Evolutionary conservation across 2,797 vertebrate species (phyloP).

Genomic region (Sebastiscus albofasciatus): DNA sequence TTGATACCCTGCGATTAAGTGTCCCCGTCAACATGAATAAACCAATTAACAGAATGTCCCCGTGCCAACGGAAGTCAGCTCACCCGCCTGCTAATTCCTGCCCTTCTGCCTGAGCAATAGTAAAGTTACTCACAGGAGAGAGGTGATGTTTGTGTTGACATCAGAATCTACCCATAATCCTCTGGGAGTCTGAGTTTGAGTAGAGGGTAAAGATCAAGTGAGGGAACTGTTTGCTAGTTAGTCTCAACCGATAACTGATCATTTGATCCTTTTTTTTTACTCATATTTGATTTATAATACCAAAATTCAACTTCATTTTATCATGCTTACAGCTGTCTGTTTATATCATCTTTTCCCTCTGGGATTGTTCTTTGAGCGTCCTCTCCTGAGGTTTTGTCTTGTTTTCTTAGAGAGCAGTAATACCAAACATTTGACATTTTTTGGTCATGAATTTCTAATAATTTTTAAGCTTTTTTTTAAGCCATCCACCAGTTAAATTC

Average conservation of each 20-base stretch:
- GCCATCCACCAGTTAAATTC: neutral
- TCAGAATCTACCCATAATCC: conserved; percentile 9
- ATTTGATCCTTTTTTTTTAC: neutral
- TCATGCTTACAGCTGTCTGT: neutral
- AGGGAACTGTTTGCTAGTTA: neutral
- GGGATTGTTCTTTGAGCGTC: neutral
- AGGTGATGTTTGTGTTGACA: conserved; percentile 11
- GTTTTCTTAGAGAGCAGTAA: neutral
- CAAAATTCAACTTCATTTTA: neutral
- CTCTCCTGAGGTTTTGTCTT: neutral
- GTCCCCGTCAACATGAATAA: conserved; percentile 25
- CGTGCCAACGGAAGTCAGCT: conserved; percentile 2
- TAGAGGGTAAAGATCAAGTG: neutral
- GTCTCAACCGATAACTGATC: neutral
- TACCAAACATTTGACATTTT: neutral
- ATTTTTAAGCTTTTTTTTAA: neutral
- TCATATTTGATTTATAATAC: neutral
- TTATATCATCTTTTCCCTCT: neutral
- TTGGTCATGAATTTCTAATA: neutral
- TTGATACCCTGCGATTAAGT: conserved; percentile 14
- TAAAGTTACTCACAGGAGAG: conserved; percentile 8
- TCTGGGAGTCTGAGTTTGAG: neutral
- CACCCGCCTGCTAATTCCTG: conserved; percentile 5
- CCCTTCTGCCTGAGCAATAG: neutral
- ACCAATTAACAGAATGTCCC: conserved; percentile 33